phyloP scores from a whole-genome alignment of 2,113 vertebrate species.

The Saccopteryx leptura region DNA sequence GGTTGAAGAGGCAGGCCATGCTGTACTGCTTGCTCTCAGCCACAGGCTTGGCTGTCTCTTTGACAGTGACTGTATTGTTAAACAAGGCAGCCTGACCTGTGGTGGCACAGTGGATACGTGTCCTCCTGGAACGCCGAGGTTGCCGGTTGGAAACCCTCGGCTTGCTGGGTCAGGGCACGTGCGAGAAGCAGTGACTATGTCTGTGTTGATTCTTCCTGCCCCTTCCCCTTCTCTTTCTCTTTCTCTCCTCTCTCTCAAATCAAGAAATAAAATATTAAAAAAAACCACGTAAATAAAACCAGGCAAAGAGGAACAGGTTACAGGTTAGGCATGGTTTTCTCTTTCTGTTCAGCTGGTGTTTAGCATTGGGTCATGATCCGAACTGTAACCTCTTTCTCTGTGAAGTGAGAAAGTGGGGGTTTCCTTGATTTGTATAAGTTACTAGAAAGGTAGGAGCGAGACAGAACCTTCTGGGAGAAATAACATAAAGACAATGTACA shows the following conservation, averaged over 20 bases:
- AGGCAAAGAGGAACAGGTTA: neutral
- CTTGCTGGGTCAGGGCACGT: no score
- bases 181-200: no score
- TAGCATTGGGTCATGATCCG: neutral
- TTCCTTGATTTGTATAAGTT: neutral
- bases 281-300: neutral
- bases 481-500: neutral
- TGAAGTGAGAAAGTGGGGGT: neutral
- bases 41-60: neutral
- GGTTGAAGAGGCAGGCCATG: neutral
- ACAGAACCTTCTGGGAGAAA: neutral
- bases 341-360: neutral
- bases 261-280: no score
- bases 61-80: neutral
- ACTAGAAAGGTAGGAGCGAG: neutral
- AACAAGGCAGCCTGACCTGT: no score
- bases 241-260: no score
- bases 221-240: no score
- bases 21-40: neutral
- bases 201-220: no score
- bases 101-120: no score
- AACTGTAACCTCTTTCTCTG: neutral
- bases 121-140: no score
- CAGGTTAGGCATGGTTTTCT: neutral
- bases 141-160: no score